Evolutionary conservation across 1,140 invertebrate genomes (phyloP).

Genomic region (Drosophila melanogaster): DNA sequence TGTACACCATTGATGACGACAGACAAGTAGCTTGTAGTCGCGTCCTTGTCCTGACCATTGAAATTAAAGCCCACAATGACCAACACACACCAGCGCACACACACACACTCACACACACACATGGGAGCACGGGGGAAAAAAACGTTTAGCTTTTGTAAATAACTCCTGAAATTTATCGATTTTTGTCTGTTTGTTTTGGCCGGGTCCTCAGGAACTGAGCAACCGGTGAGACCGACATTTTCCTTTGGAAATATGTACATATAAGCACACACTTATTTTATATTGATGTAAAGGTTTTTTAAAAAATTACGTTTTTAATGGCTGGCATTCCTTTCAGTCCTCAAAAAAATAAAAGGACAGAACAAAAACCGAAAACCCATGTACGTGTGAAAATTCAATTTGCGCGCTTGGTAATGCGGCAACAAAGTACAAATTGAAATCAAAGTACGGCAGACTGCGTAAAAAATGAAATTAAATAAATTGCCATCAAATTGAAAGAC

Average conservation of each 20-base stretch:
- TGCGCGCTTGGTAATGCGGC: conserved; percentile 39
- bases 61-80: conserved; percentile 20
- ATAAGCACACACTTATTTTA: not conserved
- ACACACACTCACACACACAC: conserved; percentile 1
- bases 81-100: conserved; percentile 3
- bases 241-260: conserved; percentile 1
- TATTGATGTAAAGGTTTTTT: conserved; percentile 24
- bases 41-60: conserved; percentile 40
- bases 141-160: conserved; percentile 55
- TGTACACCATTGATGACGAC: conserved; percentile 42
- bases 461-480: conserved; percentile 41
- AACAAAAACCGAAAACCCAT: conserved; percentile 8
- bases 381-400: conserved; percentile 69
- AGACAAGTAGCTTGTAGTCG: conserved; percentile 10
- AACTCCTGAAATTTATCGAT: conserved; percentile 75
- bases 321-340: conserved; percentile 10
- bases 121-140: conserved; percentile 15
- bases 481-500: conserved; percentile 37
- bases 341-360: conserved; percentile 7
- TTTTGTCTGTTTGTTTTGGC: conserved; percentile 80
- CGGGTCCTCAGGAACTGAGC: conserved; percentile 30
- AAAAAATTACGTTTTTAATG: conserved; percentile 62
- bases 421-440: conserved; percentile 64
- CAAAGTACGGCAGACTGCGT: conserved; percentile 43
- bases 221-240: conserved; percentile 11